A percentile compares a stretch with the other conserved stretches of the same genome.
phyloP scores from a whole-genome alignment of 2,797 vertebrate genomes.

The Argya squamiceps region DNA sequence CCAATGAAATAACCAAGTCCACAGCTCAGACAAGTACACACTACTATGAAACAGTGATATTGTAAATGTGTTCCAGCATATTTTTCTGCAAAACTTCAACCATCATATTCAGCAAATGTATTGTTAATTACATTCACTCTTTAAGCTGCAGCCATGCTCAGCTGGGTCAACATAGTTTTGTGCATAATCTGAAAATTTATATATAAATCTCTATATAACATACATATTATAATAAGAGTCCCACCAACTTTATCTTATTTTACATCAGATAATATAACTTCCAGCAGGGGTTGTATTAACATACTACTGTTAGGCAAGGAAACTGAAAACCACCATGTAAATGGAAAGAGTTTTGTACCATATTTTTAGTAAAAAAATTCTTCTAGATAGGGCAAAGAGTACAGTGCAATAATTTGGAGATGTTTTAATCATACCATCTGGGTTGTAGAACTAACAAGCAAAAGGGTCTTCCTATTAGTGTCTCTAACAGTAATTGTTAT shows the following conservation, averaged over 20 bases:
- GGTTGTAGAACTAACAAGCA: background rate
- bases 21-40: background rate
- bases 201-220: background rate
- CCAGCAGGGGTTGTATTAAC: background rate
- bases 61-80: background rate
- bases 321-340: background rate
- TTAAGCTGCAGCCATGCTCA: background rate
- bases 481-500: constrained; percentile 57
- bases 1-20: background rate
- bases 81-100: background rate
- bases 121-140: background rate
- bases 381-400: background rate
- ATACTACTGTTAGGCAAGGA: background rate
- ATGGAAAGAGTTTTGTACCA: background rate
- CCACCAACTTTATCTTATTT: background rate
- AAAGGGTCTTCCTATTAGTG: constrained; percentile 15
- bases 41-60: background rate
- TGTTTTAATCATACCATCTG: constrained; percentile 44
- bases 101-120: background rate
- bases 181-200: background rate
- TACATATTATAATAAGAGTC: background rate
- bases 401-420: background rate
- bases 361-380: background rate
- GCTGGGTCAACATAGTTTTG: background rate
- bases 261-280: background rate